phyloP scores from a whole-genome alignment of 1,140 invertebrate genomes.

The Psilanteris sp. region DNA sequence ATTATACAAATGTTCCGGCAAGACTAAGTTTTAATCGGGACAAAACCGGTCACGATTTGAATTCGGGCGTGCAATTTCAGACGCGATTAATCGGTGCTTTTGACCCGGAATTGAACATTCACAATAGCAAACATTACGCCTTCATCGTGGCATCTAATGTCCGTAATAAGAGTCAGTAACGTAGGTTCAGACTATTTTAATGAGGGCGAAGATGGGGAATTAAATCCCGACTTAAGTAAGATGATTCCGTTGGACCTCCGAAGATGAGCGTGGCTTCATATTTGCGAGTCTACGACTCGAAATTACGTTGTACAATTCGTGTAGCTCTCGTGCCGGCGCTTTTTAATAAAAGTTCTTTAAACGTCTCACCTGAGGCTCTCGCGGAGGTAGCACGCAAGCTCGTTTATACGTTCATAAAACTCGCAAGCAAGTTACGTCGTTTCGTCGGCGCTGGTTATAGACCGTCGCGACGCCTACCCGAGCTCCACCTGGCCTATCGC shows the following conservation, averaged over 20 bases:
- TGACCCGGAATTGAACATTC: constrained; percentile 15
- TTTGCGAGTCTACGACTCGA: constrained; percentile 26
- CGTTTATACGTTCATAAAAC: constrained; percentile 60
- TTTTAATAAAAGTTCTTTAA: constrained; percentile 69
- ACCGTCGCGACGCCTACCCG: no score
- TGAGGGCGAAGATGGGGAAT: constrained; percentile 38
- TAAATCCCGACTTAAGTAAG: constrained; percentile 47
- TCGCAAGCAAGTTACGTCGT: constrained; percentile 54
- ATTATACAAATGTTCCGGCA: no score
- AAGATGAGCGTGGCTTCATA: constrained; percentile 48
- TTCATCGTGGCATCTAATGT: constrained; percentile 18
- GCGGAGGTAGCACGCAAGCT: constrained; percentile 32
- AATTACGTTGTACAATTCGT: constrained; percentile 48
- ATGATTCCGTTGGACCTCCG: constrained; percentile 25
- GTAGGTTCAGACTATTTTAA: constrained; percentile 45
- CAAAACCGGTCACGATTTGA: no score
- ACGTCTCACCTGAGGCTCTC: constrained; percentile 39
- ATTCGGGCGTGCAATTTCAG: no score
- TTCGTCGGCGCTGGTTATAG: constrained; percentile 32
- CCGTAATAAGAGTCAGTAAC: constrained; percentile 34
- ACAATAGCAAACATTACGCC: constrained; percentile 34
- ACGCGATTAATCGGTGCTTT: constrained; percentile 1
- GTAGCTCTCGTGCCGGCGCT: constrained; percentile 5
- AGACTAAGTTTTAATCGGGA: no score
- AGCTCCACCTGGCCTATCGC: no score